These are phyloP conservation scores for Arnoldichthys spilopterus DNA, from an alignment of 2,797 vertebrate genomes.

Conservation along the genomic window DNA sequence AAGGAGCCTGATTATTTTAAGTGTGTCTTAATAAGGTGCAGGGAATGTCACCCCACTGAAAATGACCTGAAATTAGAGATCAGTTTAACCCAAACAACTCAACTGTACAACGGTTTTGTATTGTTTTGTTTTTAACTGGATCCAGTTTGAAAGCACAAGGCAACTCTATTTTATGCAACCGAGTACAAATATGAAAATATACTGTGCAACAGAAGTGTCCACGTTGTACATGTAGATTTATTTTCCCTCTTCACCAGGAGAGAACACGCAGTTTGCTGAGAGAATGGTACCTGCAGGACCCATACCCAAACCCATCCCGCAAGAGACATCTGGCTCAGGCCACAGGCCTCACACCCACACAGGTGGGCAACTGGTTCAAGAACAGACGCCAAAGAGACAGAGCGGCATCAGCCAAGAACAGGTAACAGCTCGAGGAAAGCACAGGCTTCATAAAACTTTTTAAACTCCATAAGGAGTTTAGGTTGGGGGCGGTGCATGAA, in stretches of 20 bases:
- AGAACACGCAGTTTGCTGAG: slow-evolving; percentile 81
- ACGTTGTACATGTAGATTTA: too few species aligned
- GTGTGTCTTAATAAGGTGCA: slow-evolving; percentile 52
- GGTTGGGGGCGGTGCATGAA: too few species aligned
- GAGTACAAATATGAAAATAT: too few species aligned
- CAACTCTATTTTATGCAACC: background rate
- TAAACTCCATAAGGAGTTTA: too few species aligned
- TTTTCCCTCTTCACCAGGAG: slow-evolving; percentile 68
- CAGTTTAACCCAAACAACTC: background rate
- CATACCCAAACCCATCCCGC: slow-evolving; percentile 83
- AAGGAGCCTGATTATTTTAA: slow-evolving; percentile 56
- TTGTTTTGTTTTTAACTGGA: background rate
- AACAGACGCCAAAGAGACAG: slow-evolving; percentile 83
- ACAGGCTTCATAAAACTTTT: background rate
- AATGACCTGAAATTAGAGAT: background rate
- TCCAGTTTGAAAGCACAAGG: background rate
- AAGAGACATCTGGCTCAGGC: slow-evolving; percentile 84
- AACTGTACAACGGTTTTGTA: background rate
- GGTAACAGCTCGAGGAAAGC: slow-evolving; percentile 55
- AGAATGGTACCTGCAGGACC: slow-evolving; percentile 86
- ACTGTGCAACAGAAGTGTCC: too few species aligned
- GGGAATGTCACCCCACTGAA: background rate
- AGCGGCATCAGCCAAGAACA: slow-evolving; percentile 83
- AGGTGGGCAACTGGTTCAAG: slow-evolving; percentile 88
- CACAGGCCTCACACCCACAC: slow-evolving; percentile 82